Conservation (phyloP, 2,113 vertebrate species). For the Mesoclemmys tuberculata region DNA sequence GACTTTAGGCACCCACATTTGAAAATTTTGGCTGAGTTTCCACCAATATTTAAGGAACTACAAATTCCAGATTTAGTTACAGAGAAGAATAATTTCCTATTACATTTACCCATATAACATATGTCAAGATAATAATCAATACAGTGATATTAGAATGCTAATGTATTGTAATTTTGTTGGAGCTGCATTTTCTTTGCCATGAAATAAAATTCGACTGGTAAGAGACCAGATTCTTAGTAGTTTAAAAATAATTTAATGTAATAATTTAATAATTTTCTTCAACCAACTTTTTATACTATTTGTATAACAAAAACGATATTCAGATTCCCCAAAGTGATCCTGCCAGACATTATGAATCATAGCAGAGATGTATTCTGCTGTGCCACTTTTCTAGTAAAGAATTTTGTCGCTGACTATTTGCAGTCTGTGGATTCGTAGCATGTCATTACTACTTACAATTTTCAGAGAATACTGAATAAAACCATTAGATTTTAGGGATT, state of each 20-base stretch:
- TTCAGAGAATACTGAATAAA: slow-evolving; percentile 32
- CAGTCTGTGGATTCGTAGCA: neutral
- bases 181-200: neutral
- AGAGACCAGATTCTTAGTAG: neutral
- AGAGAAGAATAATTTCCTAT: neutral
- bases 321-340: slow-evolving; percentile 8
- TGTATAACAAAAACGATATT: neutral
- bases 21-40: neutral
- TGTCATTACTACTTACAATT: slow-evolving; percentile 44
- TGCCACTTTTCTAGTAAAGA: slow-evolving; percentile 11
- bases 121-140: neutral
- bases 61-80: too few relatives aligned
- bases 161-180: neutral
- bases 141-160: neutral
- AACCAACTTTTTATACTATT: slow-evolving; percentile 32
- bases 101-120: neutral
- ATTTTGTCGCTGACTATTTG: slow-evolving; percentile 18
- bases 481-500: neutral
- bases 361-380: neutral
- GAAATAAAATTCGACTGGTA: neutral
- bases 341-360: neutral
- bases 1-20: neutral
- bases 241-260: neutral
- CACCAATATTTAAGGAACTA: neutral
- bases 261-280: neutral